Conservation (phyloP, 1,140 invertebrate genomes). For the Cyclina sinensis region DNA sequence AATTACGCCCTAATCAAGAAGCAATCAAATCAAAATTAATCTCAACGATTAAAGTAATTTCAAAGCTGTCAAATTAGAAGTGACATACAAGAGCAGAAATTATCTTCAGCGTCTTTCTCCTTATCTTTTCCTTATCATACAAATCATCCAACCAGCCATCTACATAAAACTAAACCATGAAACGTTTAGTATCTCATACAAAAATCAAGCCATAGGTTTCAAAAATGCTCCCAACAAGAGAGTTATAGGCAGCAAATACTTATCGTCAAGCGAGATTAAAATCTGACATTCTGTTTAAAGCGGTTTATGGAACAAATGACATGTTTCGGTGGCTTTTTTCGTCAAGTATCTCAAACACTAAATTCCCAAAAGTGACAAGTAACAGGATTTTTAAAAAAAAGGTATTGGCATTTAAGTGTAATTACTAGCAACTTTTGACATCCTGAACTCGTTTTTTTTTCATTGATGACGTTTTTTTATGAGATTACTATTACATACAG, state of each 20-base stretch:
- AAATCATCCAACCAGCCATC: constrained; percentile 17
- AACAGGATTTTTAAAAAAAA: neutral
- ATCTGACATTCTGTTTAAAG: constrained; percentile 12
- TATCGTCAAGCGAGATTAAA: constrained; percentile 17
- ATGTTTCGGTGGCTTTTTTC: neutral
- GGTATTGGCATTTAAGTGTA: neutral
- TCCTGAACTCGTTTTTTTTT: too few relatives aligned
- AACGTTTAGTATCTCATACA: neutral
- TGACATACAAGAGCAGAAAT: constrained; percentile 1
- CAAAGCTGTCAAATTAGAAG: constrained; percentile 21
- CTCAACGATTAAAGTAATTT: neutral
- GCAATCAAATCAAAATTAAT: neutral
- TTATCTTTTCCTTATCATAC: neutral
- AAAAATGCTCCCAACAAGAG: neutral
- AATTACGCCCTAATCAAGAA: neutral
- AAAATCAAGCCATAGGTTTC: constrained; percentile 24
- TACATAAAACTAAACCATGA: constrained; percentile 8
- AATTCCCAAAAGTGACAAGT: constrained; percentile 37
- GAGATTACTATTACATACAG: too few relatives aligned
- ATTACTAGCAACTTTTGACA: neutral
- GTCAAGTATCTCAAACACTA: neutral
- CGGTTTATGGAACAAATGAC: neutral
- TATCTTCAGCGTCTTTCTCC: neutral
- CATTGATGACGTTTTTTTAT: too few relatives aligned
- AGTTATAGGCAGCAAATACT: neutral